These are phyloP conservation scores for Poeciliopsis paucimaculata DNA, from an alignment of 2,797 vertebrate species.

Conservation along the genomic window DNA sequence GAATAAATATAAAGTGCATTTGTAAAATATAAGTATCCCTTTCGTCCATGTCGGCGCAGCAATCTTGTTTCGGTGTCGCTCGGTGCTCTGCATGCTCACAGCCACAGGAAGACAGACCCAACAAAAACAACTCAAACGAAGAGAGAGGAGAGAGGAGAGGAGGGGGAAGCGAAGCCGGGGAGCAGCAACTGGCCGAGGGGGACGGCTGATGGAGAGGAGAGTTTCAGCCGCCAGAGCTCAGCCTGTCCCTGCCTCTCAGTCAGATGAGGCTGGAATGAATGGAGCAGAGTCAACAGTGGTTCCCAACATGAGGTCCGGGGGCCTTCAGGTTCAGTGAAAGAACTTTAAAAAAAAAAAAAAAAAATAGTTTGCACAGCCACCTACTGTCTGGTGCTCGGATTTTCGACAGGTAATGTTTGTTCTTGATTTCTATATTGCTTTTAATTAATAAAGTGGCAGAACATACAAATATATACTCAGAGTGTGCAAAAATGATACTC, in stretches of 20 bases:
- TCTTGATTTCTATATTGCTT: background rate
- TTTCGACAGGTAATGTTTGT: background rate
- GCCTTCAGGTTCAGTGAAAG: slow-evolving; percentile 1
- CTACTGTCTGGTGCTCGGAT: background rate
- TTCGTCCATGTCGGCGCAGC: slow-evolving; percentile 67
- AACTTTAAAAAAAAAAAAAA: too few species aligned
- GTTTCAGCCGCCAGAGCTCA: slow-evolving; percentile 59
- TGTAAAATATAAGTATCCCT: slow-evolving; percentile 62
- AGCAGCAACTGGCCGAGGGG: slow-evolving; percentile 39
- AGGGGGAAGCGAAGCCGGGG: slow-evolving; percentile 18
- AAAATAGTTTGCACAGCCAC: background rate
- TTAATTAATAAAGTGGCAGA: background rate
- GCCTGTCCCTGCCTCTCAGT: slow-evolving; percentile 64
- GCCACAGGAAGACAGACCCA: slow-evolving; percentile 29
- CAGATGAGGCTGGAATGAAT: slow-evolving; percentile 68
- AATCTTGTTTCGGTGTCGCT: slow-evolving; percentile 57
- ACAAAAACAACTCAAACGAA: background rate
- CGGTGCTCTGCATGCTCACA: slow-evolving; percentile 76
- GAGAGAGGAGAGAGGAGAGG: slow-evolving; percentile 12
- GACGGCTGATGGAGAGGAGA: slow-evolving; percentile 46
- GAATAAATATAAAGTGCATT: slow-evolving; percentile 87
- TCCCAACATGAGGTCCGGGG: slow-evolving; percentile 21
- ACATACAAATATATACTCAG: background rate
- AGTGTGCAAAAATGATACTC: too few species aligned
- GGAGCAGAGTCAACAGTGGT: slow-evolving; percentile 73